phyloP scores from a whole-genome alignment of 2,888 invertebrate species.

The Catocala fraxini region DNA sequence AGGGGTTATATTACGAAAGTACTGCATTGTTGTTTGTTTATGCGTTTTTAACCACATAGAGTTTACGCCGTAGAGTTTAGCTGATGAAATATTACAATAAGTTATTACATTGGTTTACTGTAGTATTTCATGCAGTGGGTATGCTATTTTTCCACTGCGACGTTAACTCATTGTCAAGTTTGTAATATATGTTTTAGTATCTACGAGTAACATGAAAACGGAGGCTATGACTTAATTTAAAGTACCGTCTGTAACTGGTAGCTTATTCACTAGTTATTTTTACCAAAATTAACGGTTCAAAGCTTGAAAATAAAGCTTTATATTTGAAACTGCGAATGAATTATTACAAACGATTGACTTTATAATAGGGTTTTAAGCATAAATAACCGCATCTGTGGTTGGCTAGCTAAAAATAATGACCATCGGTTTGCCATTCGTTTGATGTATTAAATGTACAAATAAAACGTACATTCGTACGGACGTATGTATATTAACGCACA shows the following conservation, averaged over 20 bases:
- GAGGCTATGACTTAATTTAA: neutral
- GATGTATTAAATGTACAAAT: too few species aligned
- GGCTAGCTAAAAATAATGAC: neutral
- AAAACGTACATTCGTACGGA: too few species aligned
- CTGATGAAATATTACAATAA: too few species aligned
- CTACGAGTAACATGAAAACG: constrained; percentile 1
- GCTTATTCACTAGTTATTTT: neutral
- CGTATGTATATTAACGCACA: neutral
- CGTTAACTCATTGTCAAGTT: neutral
- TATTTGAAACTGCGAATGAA: neutral
- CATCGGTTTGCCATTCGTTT: neutral
- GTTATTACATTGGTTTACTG: neutral
- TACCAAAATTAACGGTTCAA: neutral
- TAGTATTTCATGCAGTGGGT: neutral
- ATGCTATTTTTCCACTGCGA: neutral
- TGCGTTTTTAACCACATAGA: constrained; percentile 12
- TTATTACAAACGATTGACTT: too few species aligned
- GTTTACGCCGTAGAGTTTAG: neutral
- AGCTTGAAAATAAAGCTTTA: neutral
- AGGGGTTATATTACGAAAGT: constrained; percentile 38
- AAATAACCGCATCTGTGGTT: too few species aligned
- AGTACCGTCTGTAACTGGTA: constrained; percentile 1
- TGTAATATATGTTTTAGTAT: neutral
- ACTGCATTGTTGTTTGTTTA: constrained; percentile 22
- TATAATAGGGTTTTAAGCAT: too few species aligned